Base-by-base conservation (phyloP, 2,113 vertebrate genomes). In the Pelecanoides urinatrix region DNA sequence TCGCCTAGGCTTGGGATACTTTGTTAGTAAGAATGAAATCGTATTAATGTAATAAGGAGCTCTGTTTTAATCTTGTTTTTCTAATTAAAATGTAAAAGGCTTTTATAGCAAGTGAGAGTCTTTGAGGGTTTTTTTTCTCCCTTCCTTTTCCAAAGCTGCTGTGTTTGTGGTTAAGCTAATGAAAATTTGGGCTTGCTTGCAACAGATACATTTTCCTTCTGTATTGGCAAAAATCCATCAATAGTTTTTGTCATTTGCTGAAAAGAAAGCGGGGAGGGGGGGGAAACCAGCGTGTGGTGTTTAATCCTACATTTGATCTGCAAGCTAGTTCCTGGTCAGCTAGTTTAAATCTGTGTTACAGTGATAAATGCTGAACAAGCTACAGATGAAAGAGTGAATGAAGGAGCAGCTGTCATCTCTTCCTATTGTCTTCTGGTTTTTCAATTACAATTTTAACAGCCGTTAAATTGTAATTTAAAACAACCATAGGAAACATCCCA, bases 41-140 rank as follows among this genome's bases (percentile, higher is more conserved):
- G 7, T 83, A 85, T 95, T 86, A 89, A 68, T 82, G 19, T 73
- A 75, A 26, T 65, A 47, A 80, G 82, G 53, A 96, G 52, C 79
- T 76, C 58, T 74, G 34, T 82, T 80, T 96, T 86, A 92, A 92
- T 85, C 75, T 88, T 71, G 23, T 82, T 93, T 94, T 90, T 44
- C 61, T 95, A 88, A 95, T 95, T 95, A 95, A 97, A 92, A 68
- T 42, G 44, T 80, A 81, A 55, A 89, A 76, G 14, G 14, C 25
- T 71, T 93, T 97, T 66, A 26, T 65, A 65, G 30, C 45, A 66
- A 78, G 36, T 17, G 7, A 93, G 32, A 88, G 52, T 45, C 45
- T 95, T 92, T 76, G 55, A 81, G 12, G 38, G 16, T 7, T 30
- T 47, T n/a, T 40, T 40, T 4, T 2, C 7, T 10, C 17, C 8